Conservation (phyloP, 2,888 invertebrate species). For the Aporophyla nigra region DNA sequence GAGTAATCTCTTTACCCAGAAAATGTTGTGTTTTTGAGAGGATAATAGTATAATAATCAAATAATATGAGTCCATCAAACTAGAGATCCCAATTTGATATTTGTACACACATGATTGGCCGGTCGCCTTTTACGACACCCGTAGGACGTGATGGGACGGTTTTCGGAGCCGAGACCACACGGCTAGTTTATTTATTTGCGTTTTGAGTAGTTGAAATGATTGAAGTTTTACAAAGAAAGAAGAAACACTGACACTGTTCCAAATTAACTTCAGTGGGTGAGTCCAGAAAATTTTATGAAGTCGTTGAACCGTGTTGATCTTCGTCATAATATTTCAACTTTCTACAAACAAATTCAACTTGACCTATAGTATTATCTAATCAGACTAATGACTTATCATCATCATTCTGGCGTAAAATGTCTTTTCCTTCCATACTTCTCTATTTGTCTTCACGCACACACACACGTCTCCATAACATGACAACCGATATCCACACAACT, state of each 20-base stretch:
- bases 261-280: neutral
- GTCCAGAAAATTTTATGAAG: neutral
- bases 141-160: slow-evolving; percentile 34
- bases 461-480: too few relatives aligned
- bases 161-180: slow-evolving; percentile 36
- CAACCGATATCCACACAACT: too few relatives aligned
- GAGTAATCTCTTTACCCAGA: too few relatives aligned
- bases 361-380: slow-evolving; percentile 19
- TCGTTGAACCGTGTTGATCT: neutral
- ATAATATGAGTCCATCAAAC: slow-evolving; percentile 7
- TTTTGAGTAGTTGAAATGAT: slow-evolving; percentile 11
- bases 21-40: neutral
- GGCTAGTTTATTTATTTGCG: slow-evolving; percentile 33
- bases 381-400: neutral
- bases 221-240: neutral
- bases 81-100: slow-evolving; percentile 28
- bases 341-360: slow-evolving; percentile 3
- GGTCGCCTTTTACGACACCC: slow-evolving; percentile 40
- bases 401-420: too few relatives aligned
- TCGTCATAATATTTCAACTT: neutral
- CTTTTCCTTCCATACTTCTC: too few relatives aligned
- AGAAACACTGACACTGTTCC: neutral
- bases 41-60: neutral
- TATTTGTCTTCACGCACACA: too few relatives aligned
- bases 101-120: slow-evolving; percentile 27